Evolutionary conservation across 2,113 vertebrate species (phyloP), one percentile per base, ranked within the genome.

Genomic region (Furnarius figulus): DNA sequence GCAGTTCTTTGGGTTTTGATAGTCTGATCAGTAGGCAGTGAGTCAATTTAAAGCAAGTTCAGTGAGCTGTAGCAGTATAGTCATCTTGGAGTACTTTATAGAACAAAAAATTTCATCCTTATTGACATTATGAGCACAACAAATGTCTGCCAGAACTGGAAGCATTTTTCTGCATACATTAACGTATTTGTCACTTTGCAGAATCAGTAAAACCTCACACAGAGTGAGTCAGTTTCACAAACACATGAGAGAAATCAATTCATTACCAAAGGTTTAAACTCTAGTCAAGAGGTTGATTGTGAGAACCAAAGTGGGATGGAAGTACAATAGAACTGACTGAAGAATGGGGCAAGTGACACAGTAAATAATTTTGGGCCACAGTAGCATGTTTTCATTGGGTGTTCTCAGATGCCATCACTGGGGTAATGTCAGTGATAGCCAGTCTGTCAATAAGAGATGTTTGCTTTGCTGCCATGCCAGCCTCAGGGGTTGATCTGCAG

Each of bases 41-140:
- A 75, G 52, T 35, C 23, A 68, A 33, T 53, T 83, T 58, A 58
- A 66, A 87, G 72, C 21, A 39, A 76, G 24, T 44, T 62, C 55
- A 62, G 72, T 17, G n/a, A 90, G 19, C 30, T 83, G 42, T 37
- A 53, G 22, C n/a, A 55, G 42, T 86, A 19, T 1, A 76, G n/a
- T 53, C 19, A 9, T 24, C 77, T 35, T 1, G 1, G 67, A 83
- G 46, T 30, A 59, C 3, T 42, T 81, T 18, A 40, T 8, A 73
- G 28, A 28, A 79, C 25, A 27, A 33, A 80, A 70, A 61, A 73
- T 40, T 2, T 84, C 68, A 28, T 53, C n/a, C 14, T 50, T 74
- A n/a, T 15, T 66, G 85, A 37, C 0, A 0, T 33, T 61, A 56
- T 4, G 25, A 75, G 39, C 40, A 23, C 8, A 86, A 31, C 4